Base-by-base conservation (phyloP, 2,888 invertebrate species). In the Brachylomia viminalis region DNA sequence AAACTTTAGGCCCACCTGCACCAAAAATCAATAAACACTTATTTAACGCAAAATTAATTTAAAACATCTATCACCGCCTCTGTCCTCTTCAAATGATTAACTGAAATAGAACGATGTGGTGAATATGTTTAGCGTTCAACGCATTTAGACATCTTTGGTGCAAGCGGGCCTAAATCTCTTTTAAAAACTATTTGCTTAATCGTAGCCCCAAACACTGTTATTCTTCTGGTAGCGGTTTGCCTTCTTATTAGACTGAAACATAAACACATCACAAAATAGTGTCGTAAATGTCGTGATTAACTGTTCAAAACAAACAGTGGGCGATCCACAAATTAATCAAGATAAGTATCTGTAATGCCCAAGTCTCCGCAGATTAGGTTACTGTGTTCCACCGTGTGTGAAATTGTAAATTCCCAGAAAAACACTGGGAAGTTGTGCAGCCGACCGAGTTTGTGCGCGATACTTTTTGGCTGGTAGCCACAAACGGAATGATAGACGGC, bases 321-420 rank as follows among this genome's bases (percentile, higher is more conserved):
- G 56, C 15, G 49, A 70, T 15, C 72, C 61, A 77, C 59, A 64
- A 77, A 86, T 84, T 77, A 86, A 81, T 84, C 76, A 86, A 77
- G 79, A 84, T 79, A 56, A 56, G 11, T 75, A 86, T 84, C 69
- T 84, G 61, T 54, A 75, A 54, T 68, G 38, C 68, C 65, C 58
- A 67, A 69, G 69, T 72, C 77, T 64, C 20, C 42, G 13, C 45
- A 77, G 78, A 86, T 81, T 73, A 81, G 62, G 72, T 49, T n/a
- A 69, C 67, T 20, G 49, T 77, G 77, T 58, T 58, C 68, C n/a
- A n/a, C 54, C 79, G 75, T 79, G 66, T 77, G 79, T 79, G 71
- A 84, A 81, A 85, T 85, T 86, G 79, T 86, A 81, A 82, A 86
- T 84, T 81, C 54, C 47, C 64, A 82, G 85, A 82, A 77, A 86